phyloP scores from a whole-genome alignment of 2,113 vertebrate species.

The Prietella phreatophila region DNA sequence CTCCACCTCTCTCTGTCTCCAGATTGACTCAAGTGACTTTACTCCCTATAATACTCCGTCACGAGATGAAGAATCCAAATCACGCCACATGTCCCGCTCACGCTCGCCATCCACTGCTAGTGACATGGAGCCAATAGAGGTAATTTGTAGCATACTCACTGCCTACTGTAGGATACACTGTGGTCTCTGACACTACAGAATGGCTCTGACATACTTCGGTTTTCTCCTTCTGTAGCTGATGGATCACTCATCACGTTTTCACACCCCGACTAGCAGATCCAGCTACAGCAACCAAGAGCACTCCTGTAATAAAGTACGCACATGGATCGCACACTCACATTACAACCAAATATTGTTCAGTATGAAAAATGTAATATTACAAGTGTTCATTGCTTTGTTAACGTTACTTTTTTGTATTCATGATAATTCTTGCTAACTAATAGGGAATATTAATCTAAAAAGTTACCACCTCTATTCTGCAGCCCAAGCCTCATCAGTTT shows the following conservation, averaged over 20 bases:
- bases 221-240: slow-evolving; percentile 71
- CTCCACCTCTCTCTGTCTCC: slow-evolving; percentile 3
- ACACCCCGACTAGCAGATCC: slow-evolving; percentile 88
- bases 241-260: slow-evolving; percentile 80
- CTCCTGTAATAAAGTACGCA: slow-evolving; percentile 80
- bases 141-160: slow-evolving; percentile 49
- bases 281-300: slow-evolving; percentile 83
- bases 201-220: neutral
- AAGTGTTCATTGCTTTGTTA: neutral
- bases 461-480: slow-evolving; percentile 36
- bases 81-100: slow-evolving; percentile 81
- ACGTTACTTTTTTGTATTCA: neutral
- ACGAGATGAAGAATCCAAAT: slow-evolving; percentile 82
- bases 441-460: neutral
- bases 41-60: slow-evolving; percentile 86
- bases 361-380: neutral
- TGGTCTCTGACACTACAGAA: slow-evolving; percentile 1
- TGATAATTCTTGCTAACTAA: neutral
- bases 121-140: slow-evolving; percentile 89
- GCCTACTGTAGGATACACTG: neutral
- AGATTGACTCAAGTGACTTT: slow-evolving; percentile 91
- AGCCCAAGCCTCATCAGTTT: slow-evolving; percentile 98
- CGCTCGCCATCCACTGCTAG: slow-evolving; percentile 88
- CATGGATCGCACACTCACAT: neutral
- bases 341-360: too few species aligned